Percentiles rank a stretch among this genome's conserved stretches.
Evolutionary conservation across 2,888 invertebrate genomes (phyloP).

Genomic region (Caenorhabditis japonica): DNA sequence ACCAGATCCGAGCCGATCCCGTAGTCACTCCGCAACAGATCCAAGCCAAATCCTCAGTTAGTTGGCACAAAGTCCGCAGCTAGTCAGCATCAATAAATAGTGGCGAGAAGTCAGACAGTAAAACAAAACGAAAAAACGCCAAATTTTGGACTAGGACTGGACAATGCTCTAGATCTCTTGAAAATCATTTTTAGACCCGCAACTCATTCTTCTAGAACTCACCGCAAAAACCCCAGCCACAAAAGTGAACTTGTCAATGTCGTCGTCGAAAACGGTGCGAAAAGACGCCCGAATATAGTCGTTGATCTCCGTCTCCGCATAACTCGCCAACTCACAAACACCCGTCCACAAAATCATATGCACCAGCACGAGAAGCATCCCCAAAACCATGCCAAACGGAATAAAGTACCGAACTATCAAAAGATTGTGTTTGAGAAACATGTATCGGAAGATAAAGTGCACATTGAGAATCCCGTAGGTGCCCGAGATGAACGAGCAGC

Average conservation of each 20-base stretch:
- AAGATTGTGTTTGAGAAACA: slow-evolving; percentile 7
- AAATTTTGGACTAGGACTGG: too few relatives aligned
- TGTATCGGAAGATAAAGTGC: slow-evolving; percentile 27
- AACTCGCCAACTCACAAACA: background rate
- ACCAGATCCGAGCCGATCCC: too few relatives aligned
- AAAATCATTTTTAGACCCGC: too few relatives aligned
- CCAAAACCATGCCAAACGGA: slow-evolving; percentile 10
- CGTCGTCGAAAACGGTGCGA: slow-evolving; percentile 5
- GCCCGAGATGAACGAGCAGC: slow-evolving; percentile 2
- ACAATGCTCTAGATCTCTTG: too few relatives aligned
- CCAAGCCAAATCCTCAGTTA: too few relatives aligned
- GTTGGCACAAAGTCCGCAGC: too few relatives aligned
- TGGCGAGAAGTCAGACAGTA: too few relatives aligned
- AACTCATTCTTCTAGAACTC: too few relatives aligned
- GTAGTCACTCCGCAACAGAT: too few relatives aligned
- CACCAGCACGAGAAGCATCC: slow-evolving; percentile 6
- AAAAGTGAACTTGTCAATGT: slow-evolving; percentile 17
- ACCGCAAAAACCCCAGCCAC: slow-evolving; percentile 28
- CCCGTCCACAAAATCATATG: slow-evolving; percentile 15
- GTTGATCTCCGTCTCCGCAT: slow-evolving; percentile 4
- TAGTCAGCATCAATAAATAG: too few relatives aligned
- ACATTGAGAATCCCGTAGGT: slow-evolving; percentile 25
- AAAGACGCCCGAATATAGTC: slow-evolving; percentile 16
- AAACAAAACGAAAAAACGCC: too few relatives aligned
- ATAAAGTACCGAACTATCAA: slow-evolving; percentile 18